Base-by-base conservation (phyloP, 2,113 vertebrate genomes). In the Dromas ardeola region DNA sequence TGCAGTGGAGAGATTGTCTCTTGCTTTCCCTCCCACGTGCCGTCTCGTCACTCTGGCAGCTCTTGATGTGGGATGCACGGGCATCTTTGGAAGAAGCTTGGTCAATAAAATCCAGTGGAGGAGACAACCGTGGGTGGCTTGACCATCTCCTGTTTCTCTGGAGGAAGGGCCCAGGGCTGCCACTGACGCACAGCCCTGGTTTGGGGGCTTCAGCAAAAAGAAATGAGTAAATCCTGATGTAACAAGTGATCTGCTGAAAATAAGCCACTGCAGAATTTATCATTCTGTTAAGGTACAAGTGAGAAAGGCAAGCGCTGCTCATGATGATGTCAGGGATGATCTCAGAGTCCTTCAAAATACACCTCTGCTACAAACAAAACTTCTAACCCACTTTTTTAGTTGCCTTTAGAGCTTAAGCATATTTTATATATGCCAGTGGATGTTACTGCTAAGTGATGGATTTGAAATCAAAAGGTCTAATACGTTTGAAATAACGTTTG, bases 361-460 rank as follows among this genome's bases (percentile, higher is more conserved):
- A 13, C 43, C 18, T 83, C 3, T 3, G 50, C 26, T 42, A 9
- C 67, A 63, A 84, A 40, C n/a, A 27, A 50, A 90, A 59, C 50
- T 86, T 58, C 34, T 40, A 63, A 36, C 10, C 15, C 23, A 15
- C 45, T 43, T 49, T 49, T 32, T 23, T 5, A 42, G 50, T 66
- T 77, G 71, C 42, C 26, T 20, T 2, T 38, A 45, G 67, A 52
- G 32, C 67, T 58, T 2, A n/a, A 88, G 17, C 2, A 0, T 11
- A 0, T 29, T n/a, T 53, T 34, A 3, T 18, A 0, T 22, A 50
- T 34, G 25, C 13, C 0, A 0, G 14, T 30, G 81, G 25, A 45
- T 25, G 49, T n/a, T 79, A 27, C 30, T 19, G 30, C 18, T 70
- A 16, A 70, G 43, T 25, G 36, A 38, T 63, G 56, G 42, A 2